phyloP scores from a whole-genome alignment of 1,140 invertebrate genomes.

The Drosophila truncata region DNA sequence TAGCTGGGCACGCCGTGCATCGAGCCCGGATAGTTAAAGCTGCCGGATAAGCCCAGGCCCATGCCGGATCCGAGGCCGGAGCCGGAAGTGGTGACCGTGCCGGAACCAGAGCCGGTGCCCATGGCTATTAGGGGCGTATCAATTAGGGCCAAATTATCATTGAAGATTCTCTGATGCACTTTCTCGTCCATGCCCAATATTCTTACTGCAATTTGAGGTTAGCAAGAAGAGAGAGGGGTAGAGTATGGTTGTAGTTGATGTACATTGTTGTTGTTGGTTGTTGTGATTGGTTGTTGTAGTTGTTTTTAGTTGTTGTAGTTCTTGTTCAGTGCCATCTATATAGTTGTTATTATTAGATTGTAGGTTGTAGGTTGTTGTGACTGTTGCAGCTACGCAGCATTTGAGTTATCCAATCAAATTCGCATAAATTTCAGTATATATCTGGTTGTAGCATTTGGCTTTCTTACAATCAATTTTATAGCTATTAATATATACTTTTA shows the following conservation, averaged over 20 bases:
- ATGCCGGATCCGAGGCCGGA: constrained; percentile 17
- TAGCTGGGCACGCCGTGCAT: constrained; percentile 81
- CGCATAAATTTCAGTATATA: constrained; percentile 52
- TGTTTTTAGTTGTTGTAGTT: constrained; percentile 34
- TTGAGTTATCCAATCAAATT: constrained; percentile 67
- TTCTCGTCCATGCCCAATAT: constrained; percentile 85
- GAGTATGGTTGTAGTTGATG: constrained; percentile 72
- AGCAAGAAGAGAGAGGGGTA: constrained; percentile 74
- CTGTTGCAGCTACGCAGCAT: constrained; percentile 65
- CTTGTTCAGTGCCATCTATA: constrained; percentile 55
- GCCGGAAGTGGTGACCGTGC: constrained; percentile 41
- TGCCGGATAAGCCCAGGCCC: constrained; percentile 47
- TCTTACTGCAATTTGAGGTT: constrained; percentile 84
- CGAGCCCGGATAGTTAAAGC: constrained; percentile 77
- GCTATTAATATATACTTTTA: constrained; percentile 39
- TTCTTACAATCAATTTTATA: constrained; percentile 44
- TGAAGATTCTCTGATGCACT: constrained; percentile 85
- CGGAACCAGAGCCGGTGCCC: constrained; percentile 46
- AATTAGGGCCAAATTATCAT: constrained; percentile 85
- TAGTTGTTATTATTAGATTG: constrained; percentile 49
- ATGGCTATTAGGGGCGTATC: constrained; percentile 84
- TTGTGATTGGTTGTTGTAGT: constrained; percentile 44
- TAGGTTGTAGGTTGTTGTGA: constrained; percentile 31
- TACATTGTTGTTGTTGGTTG: constrained; percentile 32
- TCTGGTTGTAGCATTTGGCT: constrained; percentile 44